These are phyloP conservation scores for Zaprionus lineosus DNA, from an alignment of 2,888 invertebrate species.

Conservation along the genomic window DNA sequence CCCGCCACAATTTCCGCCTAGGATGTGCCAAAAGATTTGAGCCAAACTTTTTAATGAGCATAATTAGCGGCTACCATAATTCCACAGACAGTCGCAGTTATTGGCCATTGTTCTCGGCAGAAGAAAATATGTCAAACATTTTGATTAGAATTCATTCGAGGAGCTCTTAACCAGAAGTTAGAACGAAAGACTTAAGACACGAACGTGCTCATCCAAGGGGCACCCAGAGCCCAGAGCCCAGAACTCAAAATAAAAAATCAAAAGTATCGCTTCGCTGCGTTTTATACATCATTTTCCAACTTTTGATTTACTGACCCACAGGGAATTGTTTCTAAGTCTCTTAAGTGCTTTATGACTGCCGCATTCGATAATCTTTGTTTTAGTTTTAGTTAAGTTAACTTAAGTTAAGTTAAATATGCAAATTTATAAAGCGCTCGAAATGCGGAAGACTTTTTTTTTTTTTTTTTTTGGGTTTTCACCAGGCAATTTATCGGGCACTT, in stretches of 20 bases:
- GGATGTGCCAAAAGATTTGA: constrained; percentile 65
- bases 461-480: neutral
- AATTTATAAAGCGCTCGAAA: constrained; percentile 37
- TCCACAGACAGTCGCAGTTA: constrained; percentile 60
- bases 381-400: constrained; percentile 8
- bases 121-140: constrained; percentile 58
- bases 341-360: constrained; percentile 41
- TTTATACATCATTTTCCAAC: constrained; percentile 32
- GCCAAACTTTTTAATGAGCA: constrained; percentile 69
- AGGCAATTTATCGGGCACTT: constrained; percentile 49
- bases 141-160: constrained; percentile 48
- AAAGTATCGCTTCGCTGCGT: constrained; percentile 58
- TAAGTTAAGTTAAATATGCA: constrained; percentile 37
- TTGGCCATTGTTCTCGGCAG: constrained; percentile 72
- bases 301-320: constrained; percentile 48
- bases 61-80: constrained; percentile 64
- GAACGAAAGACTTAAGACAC: constrained; percentile 59
- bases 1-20: constrained; percentile 76
- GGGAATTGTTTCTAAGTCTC: neutral
- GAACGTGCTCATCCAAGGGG: constrained; percentile 48
- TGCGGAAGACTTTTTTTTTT: constrained; percentile 49
- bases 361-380: constrained; percentile 45
- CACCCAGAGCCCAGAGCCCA: no score
- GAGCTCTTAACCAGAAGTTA: constrained; percentile 4
- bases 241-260: no score